phyloP scores from a whole-genome alignment of 2,113 vertebrate genomes.

The Melanerpes formicivorus region DNA sequence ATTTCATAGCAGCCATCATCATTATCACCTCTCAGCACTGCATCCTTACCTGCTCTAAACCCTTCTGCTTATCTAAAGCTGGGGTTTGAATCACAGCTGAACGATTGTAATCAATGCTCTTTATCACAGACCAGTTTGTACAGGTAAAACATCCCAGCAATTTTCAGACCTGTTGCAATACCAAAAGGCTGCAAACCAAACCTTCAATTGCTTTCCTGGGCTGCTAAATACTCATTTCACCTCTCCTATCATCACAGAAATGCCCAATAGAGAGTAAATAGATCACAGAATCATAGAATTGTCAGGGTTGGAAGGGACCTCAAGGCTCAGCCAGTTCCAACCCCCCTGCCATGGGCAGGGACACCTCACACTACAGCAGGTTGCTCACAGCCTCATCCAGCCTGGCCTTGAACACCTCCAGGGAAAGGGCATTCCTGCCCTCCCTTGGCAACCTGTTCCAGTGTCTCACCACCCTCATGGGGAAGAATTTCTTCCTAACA shows the following conservation, averaged over 20 bases:
- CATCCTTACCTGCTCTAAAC: neutral
- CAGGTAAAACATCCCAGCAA: neutral
- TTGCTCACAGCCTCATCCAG: no score
- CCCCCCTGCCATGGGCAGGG: no score
- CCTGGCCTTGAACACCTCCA: no score
- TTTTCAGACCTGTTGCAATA: neutral
- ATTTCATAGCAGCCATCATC: neutral
- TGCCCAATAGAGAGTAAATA: neutral
- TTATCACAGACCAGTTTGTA: neutral
- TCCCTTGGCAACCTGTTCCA: no score
- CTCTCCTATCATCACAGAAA: rapidly evolving
- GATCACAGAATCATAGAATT: no score
- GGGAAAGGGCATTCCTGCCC: no score
- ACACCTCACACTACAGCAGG: no score
- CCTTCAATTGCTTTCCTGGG: neutral
- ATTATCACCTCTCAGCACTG: neutral
- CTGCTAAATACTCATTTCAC: neutral
- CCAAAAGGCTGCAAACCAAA: neutral
- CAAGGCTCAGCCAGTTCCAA: no score
- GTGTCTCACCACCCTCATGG: no score
- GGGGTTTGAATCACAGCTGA: rapidly evolving
- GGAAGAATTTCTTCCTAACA: no score
- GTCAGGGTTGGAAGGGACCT: no score
- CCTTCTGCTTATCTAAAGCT: neutral
- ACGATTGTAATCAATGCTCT: neutral